These are phyloP conservation scores for Odocoileus virginianus DNA, from an alignment of 2,113 vertebrate species.

Conservation along the genomic window DNA sequence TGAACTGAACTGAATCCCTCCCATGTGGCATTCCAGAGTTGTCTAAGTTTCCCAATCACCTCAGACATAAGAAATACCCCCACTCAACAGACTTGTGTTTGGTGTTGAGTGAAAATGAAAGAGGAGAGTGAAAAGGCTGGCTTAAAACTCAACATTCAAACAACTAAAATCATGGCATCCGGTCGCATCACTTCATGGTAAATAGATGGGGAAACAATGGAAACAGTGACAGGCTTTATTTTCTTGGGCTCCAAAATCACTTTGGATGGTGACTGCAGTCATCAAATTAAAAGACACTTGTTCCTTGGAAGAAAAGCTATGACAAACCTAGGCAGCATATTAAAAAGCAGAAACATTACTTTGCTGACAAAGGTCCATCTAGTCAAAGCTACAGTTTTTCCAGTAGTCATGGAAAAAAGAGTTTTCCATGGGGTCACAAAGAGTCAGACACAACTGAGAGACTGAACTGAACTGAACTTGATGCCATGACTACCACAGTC, in stretches of 20 bases:
- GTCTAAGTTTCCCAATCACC: not conserved
- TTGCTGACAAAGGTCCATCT: accelerated
- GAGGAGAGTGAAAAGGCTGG: not conserved
- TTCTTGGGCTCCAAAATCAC: not conserved
- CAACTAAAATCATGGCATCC: not conserved
- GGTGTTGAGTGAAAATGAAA: not conserved
- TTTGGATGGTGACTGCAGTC: not conserved
- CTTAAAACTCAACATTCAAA: not conserved
- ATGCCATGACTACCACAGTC: not conserved
- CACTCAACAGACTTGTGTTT: not conserved
- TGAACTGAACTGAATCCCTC: not conserved
- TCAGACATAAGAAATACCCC: not conserved
- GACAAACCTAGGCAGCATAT: not conserved
- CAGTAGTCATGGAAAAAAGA: not conserved
- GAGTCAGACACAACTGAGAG: not conserved
- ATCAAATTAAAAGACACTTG: not conserved
- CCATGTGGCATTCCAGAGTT: not conserved
- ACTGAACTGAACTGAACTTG: not conserved
- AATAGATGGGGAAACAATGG: not conserved
- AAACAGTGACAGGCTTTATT: not conserved
- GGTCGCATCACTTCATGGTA: accelerated
- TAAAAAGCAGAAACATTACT: not conserved
- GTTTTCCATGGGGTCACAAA: not conserved
- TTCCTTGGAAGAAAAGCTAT: not conserved
- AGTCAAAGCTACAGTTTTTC: not conserved